These are phyloP conservation scores for Bergia sp. DNA, from an alignment of 92 coral and sea anemone genomes.

Conservation along the genomic window DNA sequence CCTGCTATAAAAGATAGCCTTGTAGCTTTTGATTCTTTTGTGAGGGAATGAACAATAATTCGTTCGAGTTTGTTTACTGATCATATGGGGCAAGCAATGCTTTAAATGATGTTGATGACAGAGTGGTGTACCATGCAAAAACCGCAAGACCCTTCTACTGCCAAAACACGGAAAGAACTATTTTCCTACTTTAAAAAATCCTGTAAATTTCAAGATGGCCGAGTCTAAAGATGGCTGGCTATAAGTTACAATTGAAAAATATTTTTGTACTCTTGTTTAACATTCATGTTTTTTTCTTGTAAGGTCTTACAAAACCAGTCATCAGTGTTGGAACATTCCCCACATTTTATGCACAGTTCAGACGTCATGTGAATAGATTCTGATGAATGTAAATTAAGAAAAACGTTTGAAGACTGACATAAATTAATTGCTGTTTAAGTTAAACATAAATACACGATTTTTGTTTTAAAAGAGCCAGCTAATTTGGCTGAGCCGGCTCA, in stretches of 20 bases:
- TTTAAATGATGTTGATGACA: conserved; percentile 1
- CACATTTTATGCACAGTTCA: too few species aligned
- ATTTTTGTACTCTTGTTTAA: background rate
- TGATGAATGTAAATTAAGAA: background rate
- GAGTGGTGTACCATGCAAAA: background rate
- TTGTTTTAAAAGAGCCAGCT: too few species aligned
- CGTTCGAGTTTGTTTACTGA: background rate
- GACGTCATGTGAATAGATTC: too few species aligned
- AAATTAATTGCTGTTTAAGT: background rate
- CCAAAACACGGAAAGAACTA: conserved; percentile 14
- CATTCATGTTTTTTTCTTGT: background rate
- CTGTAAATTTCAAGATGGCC: background rate
- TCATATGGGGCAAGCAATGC: background rate
- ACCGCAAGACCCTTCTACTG: conserved; percentile 7
- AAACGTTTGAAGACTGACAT: background rate
- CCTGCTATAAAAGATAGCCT: too few species aligned
- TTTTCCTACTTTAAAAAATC: background rate
- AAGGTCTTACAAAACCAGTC: background rate
- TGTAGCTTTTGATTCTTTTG: background rate
- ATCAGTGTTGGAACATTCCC: too few species aligned
- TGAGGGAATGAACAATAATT: background rate
- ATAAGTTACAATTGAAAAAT: background rate
- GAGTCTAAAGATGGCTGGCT: background rate
- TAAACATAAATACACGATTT: background rate
- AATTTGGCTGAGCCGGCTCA: too few species aligned